A percentile compares a stretch with the other conserved stretches of the same genome.
Conservation (phyloP, 2,888 invertebrate species). For the Xylocampa areola region DNA sequence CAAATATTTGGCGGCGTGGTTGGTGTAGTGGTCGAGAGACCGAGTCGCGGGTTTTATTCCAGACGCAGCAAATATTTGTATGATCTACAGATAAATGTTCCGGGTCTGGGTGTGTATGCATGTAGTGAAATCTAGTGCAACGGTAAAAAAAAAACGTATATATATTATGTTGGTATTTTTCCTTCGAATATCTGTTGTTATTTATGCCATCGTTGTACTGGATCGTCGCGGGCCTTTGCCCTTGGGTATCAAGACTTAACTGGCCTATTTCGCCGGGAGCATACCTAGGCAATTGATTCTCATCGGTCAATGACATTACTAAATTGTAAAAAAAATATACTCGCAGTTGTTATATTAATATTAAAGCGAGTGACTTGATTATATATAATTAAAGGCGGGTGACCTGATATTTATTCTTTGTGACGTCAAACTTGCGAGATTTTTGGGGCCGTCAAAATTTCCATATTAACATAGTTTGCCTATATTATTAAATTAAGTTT, state of each 20-base stretch:
- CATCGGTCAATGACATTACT: slow-evolving; percentile 54
- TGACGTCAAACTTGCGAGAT: slow-evolving; percentile 3
- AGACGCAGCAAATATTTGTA: no score
- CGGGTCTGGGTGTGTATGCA: no score
- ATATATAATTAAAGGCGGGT: no score
- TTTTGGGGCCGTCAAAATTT: slow-evolving; percentile 8
- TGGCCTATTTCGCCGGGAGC: slow-evolving; percentile 55
- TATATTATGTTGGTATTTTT: slow-evolving; percentile 14
- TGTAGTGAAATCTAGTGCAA: no score
- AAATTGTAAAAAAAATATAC: slow-evolving; percentile 15
- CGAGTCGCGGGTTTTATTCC: no score
- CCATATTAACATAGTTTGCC: slow-evolving; percentile 9
- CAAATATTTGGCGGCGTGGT: slow-evolving; percentile 9
- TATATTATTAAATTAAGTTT: slow-evolving; percentile 4
- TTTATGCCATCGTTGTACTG: slow-evolving; percentile 12
- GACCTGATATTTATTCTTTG: slow-evolving; percentile 8
- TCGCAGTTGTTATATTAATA: slow-evolving; percentile 10
- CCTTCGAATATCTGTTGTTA: slow-evolving; percentile 13
- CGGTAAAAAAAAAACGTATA: no score
- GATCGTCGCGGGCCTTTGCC: slow-evolving; percentile 26
- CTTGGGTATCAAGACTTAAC: slow-evolving; percentile 51
- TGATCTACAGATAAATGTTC: no score
- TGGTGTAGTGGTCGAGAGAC: no score
- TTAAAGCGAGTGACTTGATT: slow-evolving; percentile 14
- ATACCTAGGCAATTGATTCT: slow-evolving; percentile 60